Evolutionary conservation across 2,113 vertebrate genomes (phyloP).

Genomic region (Dendrocopos noguchii): DNA sequence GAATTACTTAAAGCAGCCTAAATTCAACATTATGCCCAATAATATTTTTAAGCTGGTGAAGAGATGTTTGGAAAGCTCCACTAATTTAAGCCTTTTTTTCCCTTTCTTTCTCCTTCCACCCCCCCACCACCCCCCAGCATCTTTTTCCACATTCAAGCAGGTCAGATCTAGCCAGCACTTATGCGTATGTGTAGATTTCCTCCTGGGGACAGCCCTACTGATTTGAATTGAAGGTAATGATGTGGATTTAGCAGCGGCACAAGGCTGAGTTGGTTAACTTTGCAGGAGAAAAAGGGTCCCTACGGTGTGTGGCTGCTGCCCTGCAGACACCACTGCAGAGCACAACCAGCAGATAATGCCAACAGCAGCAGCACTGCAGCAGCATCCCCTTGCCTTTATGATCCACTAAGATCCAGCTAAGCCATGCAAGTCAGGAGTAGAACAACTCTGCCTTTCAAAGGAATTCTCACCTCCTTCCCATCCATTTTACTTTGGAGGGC

Average conservation of each 20-base stretch:
- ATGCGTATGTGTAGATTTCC: not conserved
- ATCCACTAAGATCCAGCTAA: not conserved
- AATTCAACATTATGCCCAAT: not conserved
- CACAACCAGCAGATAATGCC: rapidly evolving
- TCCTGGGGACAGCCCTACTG: not conserved
- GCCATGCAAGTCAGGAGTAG: not conserved
- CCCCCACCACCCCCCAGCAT: too few relatives aligned
- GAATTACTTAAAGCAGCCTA: not conserved
- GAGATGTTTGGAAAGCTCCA: not conserved
- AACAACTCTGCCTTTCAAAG: not conserved
- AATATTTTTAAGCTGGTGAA: not conserved
- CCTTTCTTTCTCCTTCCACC: not conserved
- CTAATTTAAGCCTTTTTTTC: not conserved
- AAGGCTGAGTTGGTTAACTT: not conserved
- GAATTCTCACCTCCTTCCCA: not conserved
- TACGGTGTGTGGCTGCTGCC: not conserved
- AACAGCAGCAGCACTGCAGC: not conserved
- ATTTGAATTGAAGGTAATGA: not conserved
- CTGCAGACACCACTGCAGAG: not conserved
- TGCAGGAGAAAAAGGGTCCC: not conserved
- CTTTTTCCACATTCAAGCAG: not conserved
- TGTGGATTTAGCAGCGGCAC: not conserved
- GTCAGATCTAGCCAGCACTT: not conserved
- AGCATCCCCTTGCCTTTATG: not conserved
- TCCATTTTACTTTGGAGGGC: not conserved